These are phyloP conservation scores for Planococcus citri DNA, from an alignment of 1,140 invertebrate species.

Conservation along the genomic window DNA sequence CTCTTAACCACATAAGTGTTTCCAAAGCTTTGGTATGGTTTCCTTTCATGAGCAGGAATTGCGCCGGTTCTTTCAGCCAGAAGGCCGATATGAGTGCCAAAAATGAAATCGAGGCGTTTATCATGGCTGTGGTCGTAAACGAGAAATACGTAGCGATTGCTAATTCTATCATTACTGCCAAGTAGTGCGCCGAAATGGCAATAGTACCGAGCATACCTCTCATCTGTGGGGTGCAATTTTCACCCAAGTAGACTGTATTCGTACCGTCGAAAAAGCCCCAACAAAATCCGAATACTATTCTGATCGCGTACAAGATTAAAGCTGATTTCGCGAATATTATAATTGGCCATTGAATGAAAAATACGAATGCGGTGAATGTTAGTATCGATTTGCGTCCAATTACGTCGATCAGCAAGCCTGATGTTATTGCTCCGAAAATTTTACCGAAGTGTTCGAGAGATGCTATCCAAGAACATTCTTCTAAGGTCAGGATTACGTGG, in stretches of 20 bases:
- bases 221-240: slow-evolving; percentile 42
- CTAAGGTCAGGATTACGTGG: background rate
- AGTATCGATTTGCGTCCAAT: background rate
- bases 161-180: slow-evolving; percentile 69
- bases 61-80: slow-evolving; percentile 70
- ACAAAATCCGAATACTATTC: slow-evolving; percentile 43
- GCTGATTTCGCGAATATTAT: background rate
- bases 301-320: background rate
- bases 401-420: background rate
- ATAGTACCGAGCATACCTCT: slow-evolving; percentile 46
- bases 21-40: slow-evolving; percentile 45
- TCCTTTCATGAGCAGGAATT: slow-evolving; percentile 47
- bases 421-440: background rate
- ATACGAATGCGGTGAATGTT: background rate
- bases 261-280: slow-evolving; percentile 60
- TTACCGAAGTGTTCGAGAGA: background rate
- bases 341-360: background rate
- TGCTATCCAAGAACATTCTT: slow-evolving; percentile 11
- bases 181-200: slow-evolving; percentile 59
- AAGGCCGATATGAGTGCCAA: slow-evolving; percentile 51
- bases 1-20: slow-evolving; percentile 51
- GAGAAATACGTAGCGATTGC: slow-evolving; percentile 54
- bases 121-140: slow-evolving; percentile 52
- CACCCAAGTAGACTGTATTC: slow-evolving; percentile 70
- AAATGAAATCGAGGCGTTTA: slow-evolving; percentile 45